Base-by-base conservation (phyloP, 2,113 vertebrate species). In the Neolamprologus sp. region DNA sequence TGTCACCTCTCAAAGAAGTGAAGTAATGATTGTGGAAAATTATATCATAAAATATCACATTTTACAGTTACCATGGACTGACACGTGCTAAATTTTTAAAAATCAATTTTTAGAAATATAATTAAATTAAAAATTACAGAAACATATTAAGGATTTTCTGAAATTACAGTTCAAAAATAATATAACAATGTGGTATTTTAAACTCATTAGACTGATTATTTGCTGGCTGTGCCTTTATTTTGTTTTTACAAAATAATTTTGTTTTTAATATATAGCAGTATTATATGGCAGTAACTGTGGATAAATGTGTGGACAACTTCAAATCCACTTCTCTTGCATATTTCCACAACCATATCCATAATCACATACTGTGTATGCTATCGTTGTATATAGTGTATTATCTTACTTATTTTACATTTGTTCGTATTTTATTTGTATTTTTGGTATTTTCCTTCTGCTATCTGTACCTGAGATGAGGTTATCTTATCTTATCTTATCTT, bases 1-100 rank as follows among this genome's bases (percentile, higher is more conserved):
- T n/a, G 30, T 35, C 6, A n/a, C 58, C 30, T 35, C 58, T 63
- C 28, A 35, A 33, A 63, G 8, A 30, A 58, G 0, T 35, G 9
- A 65, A 65, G 0, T n/a, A 65, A 65, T 0, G 30, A 35, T n/a
- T 65, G 30, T 35, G 58, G 9, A 35, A 35, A 63, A 63, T 63
- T 63, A 7, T 63, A 35, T 35, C 17, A 63, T 19, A 5, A 63
- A 33, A 63, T 12, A n/a, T 63, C 4, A n/a, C 58, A 63, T 63
- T n/a, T 4, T 63, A 35, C 35, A 23, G 35, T 68, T 14, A 40
- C 63, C 26, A 58, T 58, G 13, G 23, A 68, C 19, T 7, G 35
- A 40, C 63, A 40, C 0, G 1, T 23, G n/a, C 7, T 42, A 71
- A 23, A 16, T n/a, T n/a, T n/a, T n/a, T n/a, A n/a, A n/a, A n/a